Evolutionary conservation across 2,113 vertebrate species (phyloP), one percentile per base, ranked within the genome.

Genomic region (Acrocephalus arundinaceus): DNA sequence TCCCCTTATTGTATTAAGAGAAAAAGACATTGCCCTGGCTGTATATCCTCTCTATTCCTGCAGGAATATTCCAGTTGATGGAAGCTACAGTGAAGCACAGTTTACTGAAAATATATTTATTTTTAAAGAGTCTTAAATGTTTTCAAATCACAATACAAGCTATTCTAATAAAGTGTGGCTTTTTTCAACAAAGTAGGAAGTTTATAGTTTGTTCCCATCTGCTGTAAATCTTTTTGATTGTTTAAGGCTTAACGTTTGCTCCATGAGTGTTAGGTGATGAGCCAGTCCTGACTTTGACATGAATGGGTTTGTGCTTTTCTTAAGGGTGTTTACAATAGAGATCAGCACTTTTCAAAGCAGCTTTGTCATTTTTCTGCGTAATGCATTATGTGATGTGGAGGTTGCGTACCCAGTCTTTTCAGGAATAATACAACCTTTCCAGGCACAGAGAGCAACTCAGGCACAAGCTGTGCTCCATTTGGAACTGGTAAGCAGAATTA

Each of bases 161-260:
- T 94, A 15, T 80, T 80, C 57, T 63, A 27, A 74, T 87, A 67
- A 59, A 48, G 41, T 77, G 63, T 74, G 39, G 2, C 4, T 90
- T 94, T 94, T 91, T 48, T 55, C 70, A 74, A 71, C 39, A 41
- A 83, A 88, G n/a, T 41, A 63, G 68, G 61, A 91, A 71, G 45
- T 87, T 93, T 63, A 58, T 61, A 86, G 13, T 85, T 84, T 86
- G 35, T 52, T 90, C 54, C 3, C 1, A 18, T 59, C 43, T 81
- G 45, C 61, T 86, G 37, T 90, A 86, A 90, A 72, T 93, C 45
- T 75, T 93, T 67, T n/a, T 71, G 52, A 61, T 45, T 41, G 55
- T 51, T 85, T 63, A 71, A 70, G 49, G 48, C 65, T 88, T 80
- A 94, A 85, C 37, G n/a, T 94, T 90, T 88, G n/a, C 52, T 88